Base-by-base conservation (phyloP, 2,888 invertebrate genomes). In the Nowickia ferox region DNA sequence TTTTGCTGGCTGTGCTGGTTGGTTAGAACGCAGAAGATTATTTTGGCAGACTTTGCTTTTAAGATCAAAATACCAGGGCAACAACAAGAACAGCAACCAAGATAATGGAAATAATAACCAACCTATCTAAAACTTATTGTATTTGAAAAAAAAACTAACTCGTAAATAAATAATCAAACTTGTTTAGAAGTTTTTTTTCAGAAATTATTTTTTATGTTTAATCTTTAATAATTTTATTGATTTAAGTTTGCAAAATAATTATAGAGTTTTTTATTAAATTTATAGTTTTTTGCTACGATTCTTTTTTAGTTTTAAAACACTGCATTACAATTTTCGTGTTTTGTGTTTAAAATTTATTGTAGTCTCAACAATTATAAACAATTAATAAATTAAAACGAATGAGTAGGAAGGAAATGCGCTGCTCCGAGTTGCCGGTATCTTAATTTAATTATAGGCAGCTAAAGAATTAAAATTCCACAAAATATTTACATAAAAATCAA, bases 21-120 rank as follows among this genome's bases (percentile, higher is more conserved):
- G 38, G 46, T 66, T 59, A 40, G 30, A 42, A 57, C 46, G 57
- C 66, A 74, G 38, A 55, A 65, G 51, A 75, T 68, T 81, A 68
- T 81, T 81, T 75, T 81, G 59, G 74, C 75, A 61, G 68, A 61
- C 19, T 75, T 72, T 81, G 51, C 81, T 75, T 69, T 81, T 44
- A 53, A 75, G 75, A 75, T 68, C 75, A 75, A 57, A 81, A 74
- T 66, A 66, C 44, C 59, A 68, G 22, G 19, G 38, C n/a, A 53
- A 75, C 19, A 78, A 13, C 10, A 40, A 66, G 17, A 61, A 68
- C 46, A 59, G 1, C 30, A 59, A 61, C 40, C 66, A 66, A 17
- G 65, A 19, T 61, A 40, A 13, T 19, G 40, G 22, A 55, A 59
- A 66, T 68, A 77, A 68, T 77, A 81, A 68, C 48, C 57, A 74